A percentile compares a stretch with the other conserved stretches of the same genome.
phyloP scores from a whole-genome alignment of 2,888 invertebrate species.

The Cheilosia urbana region DNA sequence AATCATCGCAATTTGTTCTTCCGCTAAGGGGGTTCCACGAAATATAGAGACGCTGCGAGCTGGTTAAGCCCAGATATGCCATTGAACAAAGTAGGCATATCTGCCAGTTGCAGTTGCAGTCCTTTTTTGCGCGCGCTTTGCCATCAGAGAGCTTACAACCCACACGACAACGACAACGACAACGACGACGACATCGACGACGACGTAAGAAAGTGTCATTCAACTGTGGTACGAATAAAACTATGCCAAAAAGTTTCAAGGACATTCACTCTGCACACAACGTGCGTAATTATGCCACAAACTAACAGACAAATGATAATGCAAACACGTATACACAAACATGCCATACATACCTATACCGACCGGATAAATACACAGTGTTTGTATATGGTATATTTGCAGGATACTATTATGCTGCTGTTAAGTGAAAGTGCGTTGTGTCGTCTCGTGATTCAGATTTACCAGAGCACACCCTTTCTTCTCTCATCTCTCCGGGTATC shows the following conservation, averaged over 20 bases:
- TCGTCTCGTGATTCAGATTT: conserved; percentile 75
- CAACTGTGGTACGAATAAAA: conserved; percentile 77
- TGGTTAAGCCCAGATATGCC: no score
- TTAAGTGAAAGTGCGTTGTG: conserved; percentile 76
- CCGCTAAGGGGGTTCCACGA: conserved; percentile 22
- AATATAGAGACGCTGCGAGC: background rate
- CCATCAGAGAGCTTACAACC: conserved; percentile 15
- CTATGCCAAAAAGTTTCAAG: conserved; percentile 84
- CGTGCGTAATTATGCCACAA: conserved; percentile 76
- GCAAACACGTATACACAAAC: conserved; percentile 49
- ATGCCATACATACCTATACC: conserved; percentile 7
- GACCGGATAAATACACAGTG: conserved; percentile 52
- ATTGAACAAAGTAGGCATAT: background rate
- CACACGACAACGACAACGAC: conserved; percentile 3
- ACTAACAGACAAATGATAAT: conserved; percentile 75
- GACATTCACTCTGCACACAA: conserved; percentile 79
- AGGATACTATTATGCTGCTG: conserved; percentile 76
- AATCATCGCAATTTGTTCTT: conserved; percentile 65
- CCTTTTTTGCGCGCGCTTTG: conserved; percentile 3
- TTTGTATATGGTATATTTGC: conserved; percentile 66
- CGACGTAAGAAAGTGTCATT: conserved; percentile 72
- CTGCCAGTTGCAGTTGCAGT: conserved; percentile 8
- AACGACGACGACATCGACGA: background rate
- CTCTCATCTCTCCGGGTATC: conserved; percentile 50
- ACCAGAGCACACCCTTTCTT: conserved; percentile 72